Conservation (phyloP, 1,140 invertebrate species). For the Antheraea pernyi region DNA sequence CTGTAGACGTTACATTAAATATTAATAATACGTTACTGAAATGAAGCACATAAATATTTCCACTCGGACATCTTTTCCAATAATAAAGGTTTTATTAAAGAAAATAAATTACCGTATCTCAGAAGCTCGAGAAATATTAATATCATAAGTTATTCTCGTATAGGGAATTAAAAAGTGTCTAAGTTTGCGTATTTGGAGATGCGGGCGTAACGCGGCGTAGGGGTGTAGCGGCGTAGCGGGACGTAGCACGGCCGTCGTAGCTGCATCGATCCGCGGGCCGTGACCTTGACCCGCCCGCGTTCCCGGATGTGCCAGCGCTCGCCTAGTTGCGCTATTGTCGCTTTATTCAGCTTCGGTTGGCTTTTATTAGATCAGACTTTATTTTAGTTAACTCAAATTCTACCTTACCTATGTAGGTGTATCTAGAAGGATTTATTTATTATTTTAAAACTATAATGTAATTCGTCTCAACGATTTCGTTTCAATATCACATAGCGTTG, state of each 20-base stretch:
- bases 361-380: constrained; percentile 67
- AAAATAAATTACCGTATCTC: constrained; percentile 18
- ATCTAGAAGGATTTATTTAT: constrained; percentile 25
- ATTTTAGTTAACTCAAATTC: constrained; percentile 36
- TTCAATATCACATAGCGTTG: too few relatives aligned
- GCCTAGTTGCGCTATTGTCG: constrained; percentile 70
- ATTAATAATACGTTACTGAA: constrained; percentile 9
- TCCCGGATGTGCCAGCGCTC: constrained; percentile 63
- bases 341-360: constrained; percentile 54
- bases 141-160: constrained; percentile 20
- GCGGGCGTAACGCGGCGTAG: constrained; percentile 42
- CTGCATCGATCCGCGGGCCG: constrained; percentile 78
- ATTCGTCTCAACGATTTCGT: not conserved
- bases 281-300: constrained; percentile 77
- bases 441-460: not conserved
- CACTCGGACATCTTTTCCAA: constrained; percentile 10
- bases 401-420: constrained; percentile 16
- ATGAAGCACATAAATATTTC: constrained; percentile 14
- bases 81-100: constrained; percentile 17
- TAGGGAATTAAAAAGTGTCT: constrained; percentile 30
- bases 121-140: constrained; percentile 18
- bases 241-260: constrained; percentile 53
- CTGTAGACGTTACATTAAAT: constrained; percentile 4
- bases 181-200: constrained; percentile 39
- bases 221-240: constrained; percentile 37